These are phyloP conservation scores for Marronus borbonicus DNA, from an alignment of 2,888 invertebrate species.

Conservation along the genomic window DNA sequence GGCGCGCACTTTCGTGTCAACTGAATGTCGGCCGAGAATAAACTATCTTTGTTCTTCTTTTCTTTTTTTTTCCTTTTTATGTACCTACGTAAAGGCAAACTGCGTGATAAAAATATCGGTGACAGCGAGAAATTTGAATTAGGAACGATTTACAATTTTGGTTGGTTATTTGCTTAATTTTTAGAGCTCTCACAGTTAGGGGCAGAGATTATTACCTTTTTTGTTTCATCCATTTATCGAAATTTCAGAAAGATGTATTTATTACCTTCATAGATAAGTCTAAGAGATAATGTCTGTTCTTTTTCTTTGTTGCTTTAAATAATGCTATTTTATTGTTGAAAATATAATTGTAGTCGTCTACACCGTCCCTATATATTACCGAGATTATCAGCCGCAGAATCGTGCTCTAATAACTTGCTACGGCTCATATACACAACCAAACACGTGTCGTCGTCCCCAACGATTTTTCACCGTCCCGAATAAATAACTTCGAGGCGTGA, in stretches of 20 bases:
- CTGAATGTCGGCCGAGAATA: slow-evolving; percentile 2
- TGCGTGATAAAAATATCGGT: not conserved
- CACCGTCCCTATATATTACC: too few species aligned
- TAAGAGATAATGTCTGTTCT: too few species aligned
- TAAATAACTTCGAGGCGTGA: slow-evolving; percentile 1
- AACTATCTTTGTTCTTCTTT: not conserved
- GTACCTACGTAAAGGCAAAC: not conserved
- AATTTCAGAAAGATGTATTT: too few species aligned
- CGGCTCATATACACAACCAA: too few species aligned
- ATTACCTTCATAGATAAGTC: too few species aligned
- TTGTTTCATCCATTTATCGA: too few species aligned
- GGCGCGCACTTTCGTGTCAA: slow-evolving; percentile 5
- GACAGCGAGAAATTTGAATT: not conserved
- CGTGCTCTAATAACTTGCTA: too few species aligned
- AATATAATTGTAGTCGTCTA: too few species aligned
- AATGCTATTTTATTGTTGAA: too few species aligned
- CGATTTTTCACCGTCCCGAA: slow-evolving; percentile 11
- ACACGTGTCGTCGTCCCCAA: not conserved
- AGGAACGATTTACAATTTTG: not conserved
- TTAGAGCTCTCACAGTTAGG: not conserved
- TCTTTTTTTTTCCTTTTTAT: not conserved
- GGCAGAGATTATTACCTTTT: too few species aligned
- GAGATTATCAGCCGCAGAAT: too few species aligned
- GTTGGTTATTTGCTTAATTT: not conserved
- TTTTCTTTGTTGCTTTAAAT: too few species aligned